Percentiles rank a stretch among this genome's conserved stretches.
These are phyloP conservation scores for Medauroidea extradentata DNA, from an alignment of 1,140 invertebrate species.

Conservation along the genomic window DNA sequence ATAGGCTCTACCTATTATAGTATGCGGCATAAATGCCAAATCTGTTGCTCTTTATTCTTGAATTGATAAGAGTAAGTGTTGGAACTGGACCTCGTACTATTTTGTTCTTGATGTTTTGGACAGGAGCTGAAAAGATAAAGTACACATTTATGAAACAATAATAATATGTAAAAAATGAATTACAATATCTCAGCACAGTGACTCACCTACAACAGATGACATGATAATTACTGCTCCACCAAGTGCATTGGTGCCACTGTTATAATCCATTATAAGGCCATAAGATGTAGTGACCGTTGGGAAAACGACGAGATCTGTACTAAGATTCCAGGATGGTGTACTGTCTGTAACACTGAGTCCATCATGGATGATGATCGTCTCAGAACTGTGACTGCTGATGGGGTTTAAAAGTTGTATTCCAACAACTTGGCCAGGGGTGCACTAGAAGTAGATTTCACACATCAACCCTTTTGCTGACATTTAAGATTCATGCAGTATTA, in stretches of 20 bases:
- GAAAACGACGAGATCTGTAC: constrained; percentile 78
- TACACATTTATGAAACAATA: no score
- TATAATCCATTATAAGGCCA: constrained; percentile 74
- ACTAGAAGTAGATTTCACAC: constrained; percentile 51
- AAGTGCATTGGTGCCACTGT: constrained; percentile 68
- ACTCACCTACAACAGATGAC: constrained; percentile 56
- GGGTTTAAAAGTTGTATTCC: constrained; percentile 83
- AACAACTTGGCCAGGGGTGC: constrained; percentile 69
- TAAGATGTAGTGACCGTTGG: constrained; percentile 82
- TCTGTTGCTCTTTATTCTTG: constrained; percentile 74
- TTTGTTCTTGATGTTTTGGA: constrained; percentile 62
- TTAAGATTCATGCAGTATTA: no score
- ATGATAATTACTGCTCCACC: constrained; percentile 80
- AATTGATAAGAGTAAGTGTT: constrained; percentile 61
- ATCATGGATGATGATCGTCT: constrained; percentile 74
- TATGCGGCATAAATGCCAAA: constrained; percentile 79
- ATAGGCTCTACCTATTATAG: constrained; percentile 72
- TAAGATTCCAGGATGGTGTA: constrained; percentile 68
- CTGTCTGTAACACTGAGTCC: constrained; percentile 56
- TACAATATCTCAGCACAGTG: no score
- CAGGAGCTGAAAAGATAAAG: constrained; percentile 25
- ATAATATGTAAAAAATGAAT: no score
- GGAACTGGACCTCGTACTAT: constrained; percentile 73
- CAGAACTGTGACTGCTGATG: constrained; percentile 79
- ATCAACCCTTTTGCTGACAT: no score